These are phyloP conservation scores for Tokudaia tokunoshimensis DNA, from an alignment of 2,797 vertebrate genomes.

Conservation along the genomic window DNA sequence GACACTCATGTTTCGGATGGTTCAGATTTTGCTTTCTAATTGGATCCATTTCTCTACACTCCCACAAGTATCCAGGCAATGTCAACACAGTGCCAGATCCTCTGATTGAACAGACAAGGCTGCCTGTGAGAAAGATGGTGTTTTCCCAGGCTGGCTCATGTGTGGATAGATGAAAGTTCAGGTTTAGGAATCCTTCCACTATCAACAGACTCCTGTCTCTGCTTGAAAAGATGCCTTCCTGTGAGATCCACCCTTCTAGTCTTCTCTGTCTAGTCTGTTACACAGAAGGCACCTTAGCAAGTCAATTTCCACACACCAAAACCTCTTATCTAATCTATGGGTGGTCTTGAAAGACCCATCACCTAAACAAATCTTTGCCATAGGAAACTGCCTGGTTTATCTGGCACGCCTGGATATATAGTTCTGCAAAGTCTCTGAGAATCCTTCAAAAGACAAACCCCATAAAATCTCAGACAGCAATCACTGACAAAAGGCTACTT, in stretches of 20 bases:
- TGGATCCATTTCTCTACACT: background rate
- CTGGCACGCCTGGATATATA: no score
- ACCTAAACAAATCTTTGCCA: no score
- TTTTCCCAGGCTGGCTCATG: background rate
- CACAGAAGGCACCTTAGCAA: no score
- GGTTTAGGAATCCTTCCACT: constrained; percentile 23
- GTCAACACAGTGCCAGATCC: background rate
- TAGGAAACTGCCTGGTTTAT: no score
- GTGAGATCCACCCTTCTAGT: background rate
- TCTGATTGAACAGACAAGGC: background rate
- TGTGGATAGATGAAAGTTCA: background rate
- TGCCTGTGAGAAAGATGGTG: background rate
- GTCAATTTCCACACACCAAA: no score
- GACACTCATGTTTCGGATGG: background rate
- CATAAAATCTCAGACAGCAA: no score
- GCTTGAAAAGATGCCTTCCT: background rate
- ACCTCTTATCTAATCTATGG: no score
- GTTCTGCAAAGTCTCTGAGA: no score
- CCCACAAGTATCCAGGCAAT: background rate
- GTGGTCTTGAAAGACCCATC: no score
- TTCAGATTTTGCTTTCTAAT: constrained; percentile 9
- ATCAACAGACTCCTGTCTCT: background rate
- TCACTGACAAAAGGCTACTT: no score
- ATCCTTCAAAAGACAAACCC: no score
- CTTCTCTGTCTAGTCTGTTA: background rate